phyloP scores from a whole-genome alignment of 2,888 invertebrate species.

The Amphipoea oculea region DNA sequence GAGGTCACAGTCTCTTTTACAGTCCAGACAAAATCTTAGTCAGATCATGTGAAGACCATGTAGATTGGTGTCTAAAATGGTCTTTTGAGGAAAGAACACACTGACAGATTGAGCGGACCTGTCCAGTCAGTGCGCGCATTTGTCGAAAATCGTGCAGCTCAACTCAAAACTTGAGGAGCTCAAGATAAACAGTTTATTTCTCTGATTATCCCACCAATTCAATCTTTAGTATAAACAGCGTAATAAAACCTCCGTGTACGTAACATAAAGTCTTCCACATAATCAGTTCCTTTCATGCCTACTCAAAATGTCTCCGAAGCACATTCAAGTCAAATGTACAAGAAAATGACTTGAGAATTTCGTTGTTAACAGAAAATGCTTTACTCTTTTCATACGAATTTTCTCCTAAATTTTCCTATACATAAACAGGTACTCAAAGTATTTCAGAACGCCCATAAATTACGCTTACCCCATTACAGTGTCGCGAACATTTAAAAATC shows the following conservation, averaged over 20 bases:
- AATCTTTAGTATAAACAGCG: not conserved
- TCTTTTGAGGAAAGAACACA: too few relatives aligned
- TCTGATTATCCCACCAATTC: not conserved
- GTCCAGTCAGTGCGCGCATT: too few relatives aligned
- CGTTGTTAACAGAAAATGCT: conserved; percentile 43
- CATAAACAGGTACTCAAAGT: conserved; percentile 62
- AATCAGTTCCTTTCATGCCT: conserved; percentile 12
- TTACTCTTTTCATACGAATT: conserved; percentile 55
- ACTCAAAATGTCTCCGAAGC: conserved; percentile 25
- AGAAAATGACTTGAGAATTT: conserved; percentile 54
- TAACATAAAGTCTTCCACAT: conserved; percentile 18
- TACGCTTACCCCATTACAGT: conserved; percentile 79
- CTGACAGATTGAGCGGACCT: too few relatives aligned
- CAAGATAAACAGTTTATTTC: not conserved
- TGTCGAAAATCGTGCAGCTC: too few relatives aligned
- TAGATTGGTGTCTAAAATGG: too few relatives aligned
- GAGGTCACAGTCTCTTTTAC: too few relatives aligned
- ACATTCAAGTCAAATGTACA: conserved; percentile 54
- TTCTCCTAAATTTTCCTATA: conserved; percentile 58
- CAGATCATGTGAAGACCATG: too few relatives aligned
- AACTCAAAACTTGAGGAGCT: too few relatives aligned
- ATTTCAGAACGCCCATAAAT: conserved; percentile 77
- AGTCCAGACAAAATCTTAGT: too few relatives aligned
- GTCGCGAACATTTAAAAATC: conserved; percentile 87
- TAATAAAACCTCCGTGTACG: not conserved